A percentile compares a stretch with the other conserved stretches of the same genome.
These are phyloP conservation scores for Sebastes nivosus DNA, from an alignment of 2,797 vertebrate genomes.

Conservation along the genomic window DNA sequence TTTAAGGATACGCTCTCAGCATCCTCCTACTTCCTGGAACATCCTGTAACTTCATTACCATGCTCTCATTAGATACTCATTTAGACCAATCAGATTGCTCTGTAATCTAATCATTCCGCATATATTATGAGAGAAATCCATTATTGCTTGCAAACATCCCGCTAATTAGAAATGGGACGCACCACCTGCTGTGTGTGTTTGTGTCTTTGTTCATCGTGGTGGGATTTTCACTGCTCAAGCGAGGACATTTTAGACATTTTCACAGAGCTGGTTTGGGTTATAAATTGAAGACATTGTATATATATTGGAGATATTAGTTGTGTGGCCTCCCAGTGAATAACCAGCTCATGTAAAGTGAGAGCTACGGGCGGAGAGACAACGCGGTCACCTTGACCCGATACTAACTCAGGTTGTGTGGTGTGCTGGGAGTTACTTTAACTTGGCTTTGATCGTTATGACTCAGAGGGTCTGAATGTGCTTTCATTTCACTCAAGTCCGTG, in stretches of 20 bases:
- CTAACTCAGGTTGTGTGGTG: not conserved
- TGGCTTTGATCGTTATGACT: conserved; percentile 13
- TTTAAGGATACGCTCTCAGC: conserved; percentile 44
- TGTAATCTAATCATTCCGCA: conserved; percentile 76
- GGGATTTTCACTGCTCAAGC: not conserved
- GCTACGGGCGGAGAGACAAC: not conserved
- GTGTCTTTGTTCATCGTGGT: not conserved
- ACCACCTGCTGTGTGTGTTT: conserved; percentile 37
- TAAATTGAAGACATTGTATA: not conserved
- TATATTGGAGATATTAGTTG: not conserved
- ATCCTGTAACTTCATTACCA: conserved; percentile 79
- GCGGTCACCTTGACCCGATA: not conserved
- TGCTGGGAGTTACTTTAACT: conserved; percentile 14
- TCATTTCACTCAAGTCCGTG: not conserved
- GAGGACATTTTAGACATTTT: not conserved
- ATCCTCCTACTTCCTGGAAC: conserved; percentile 76
- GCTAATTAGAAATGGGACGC: conserved; percentile 43
- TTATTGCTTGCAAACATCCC: conserved; percentile 61
- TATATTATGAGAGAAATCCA: conserved; percentile 70
- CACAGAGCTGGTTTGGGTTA: not conserved
- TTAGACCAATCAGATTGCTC: conserved; percentile 76
- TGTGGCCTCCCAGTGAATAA: not conserved
- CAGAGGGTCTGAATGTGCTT: not conserved
- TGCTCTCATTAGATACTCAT: conserved; percentile 79
- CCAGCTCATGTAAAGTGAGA: not conserved